Percentiles rank a stretch among this genome's conserved stretches.
Conservation (phyloP, 2,113 vertebrate genomes). For the Burhinus oedicnemus region DNA sequence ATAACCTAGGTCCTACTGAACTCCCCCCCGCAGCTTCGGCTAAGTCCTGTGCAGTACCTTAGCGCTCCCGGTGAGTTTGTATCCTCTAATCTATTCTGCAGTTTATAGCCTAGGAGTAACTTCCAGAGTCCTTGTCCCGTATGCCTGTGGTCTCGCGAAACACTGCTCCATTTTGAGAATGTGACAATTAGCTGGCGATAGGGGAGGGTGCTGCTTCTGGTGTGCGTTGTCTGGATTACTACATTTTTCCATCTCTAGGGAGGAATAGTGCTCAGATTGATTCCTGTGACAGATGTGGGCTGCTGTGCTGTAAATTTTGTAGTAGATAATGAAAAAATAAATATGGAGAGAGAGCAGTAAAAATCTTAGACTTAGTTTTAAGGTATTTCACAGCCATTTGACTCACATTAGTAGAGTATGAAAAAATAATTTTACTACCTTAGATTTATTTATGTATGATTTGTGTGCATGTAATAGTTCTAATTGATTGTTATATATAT, state of each 20-base stretch:
- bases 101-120: not conserved
- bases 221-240: not conserved
- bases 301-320: not conserved
- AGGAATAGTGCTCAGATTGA: not conserved
- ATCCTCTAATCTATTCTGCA: not conserved
- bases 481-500: not conserved
- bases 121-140: not conserved
- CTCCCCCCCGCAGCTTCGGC: fast-evolving
- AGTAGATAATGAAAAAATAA: not conserved
- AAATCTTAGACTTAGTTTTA: not conserved
- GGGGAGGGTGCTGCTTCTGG: not conserved
- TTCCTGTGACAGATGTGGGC: not conserved
- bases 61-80: not conserved
- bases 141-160: not conserved
- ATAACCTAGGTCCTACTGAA: not conserved
- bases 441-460: not conserved
- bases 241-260: not conserved
- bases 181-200: not conserved
- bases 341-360: not conserved
- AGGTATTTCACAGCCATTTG: not conserved
- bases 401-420: not conserved
- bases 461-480: not conserved
- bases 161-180: fast-evolving
- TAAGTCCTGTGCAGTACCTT: not conserved
- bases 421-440: not conserved